Base-by-base conservation (phyloP, 2,113 vertebrate genomes). In the Phalacrocorax pelagicus region DNA sequence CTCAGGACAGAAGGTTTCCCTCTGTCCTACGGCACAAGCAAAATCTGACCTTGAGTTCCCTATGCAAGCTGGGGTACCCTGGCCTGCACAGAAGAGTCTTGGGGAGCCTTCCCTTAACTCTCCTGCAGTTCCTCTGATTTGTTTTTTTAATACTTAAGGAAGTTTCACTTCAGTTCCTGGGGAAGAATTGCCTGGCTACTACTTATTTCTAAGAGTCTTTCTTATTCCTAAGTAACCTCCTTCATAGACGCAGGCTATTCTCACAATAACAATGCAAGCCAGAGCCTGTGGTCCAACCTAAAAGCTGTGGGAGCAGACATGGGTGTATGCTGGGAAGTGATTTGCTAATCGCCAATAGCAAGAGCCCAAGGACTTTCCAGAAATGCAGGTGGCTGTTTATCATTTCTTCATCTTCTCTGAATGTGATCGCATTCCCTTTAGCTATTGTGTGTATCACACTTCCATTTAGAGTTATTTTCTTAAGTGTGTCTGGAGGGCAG, bases 401-500 rank as follows among this genome's bases (percentile, higher is more conserved):
- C 89, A 88, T 91, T 94, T 89, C 61, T 95, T 95, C 84, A 83
- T 97, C 87, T 95, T 70, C 78, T 70, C 47, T 83, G 87, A 96
- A 93, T 95, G 70, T 36, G 46, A 81, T 32, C 96, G 67, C 59
- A 78, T 92, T 96, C 81, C 79, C 67, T 95, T 95, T 86, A 94
- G 96, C 91, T 93, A 87, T 90, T 95, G 89, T 86, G 54, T 85
- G 47, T 88, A 86, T 81, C 91, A 83, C 71, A 44, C 63, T 91
- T 96, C 67, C 81, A 93, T 82, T 96, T 90, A 77, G 73, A 95
- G 71, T 92, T 92, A 82, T 96, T 92, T 96, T 94, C 87, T 87
- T 90, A 96, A 95, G 95, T 94, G 87, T 93, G 81, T 95, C 96
- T 88, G 87, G 71, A 96, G 94, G 97, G 95, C 87, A 92, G 74